Conservation (phyloP, 2,888 invertebrate genomes). For the Amiota minor region DNA sequence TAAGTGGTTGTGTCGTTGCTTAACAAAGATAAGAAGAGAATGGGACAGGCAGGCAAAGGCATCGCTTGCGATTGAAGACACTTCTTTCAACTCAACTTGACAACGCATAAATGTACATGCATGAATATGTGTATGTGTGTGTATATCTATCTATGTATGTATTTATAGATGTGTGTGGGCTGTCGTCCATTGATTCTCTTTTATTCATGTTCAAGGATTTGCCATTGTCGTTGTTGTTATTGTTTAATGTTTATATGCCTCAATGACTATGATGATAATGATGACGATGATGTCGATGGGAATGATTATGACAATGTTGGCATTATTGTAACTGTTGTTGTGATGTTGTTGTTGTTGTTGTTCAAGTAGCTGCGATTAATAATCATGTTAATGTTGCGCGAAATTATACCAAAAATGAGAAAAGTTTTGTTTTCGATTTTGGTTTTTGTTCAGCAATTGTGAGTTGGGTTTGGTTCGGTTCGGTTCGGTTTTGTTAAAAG, state of each 20-base stretch:
- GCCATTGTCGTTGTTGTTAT: background rate
- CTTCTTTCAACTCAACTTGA: slow-evolving; percentile 1
- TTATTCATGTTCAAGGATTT: background rate
- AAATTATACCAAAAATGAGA: slow-evolving; percentile 61
- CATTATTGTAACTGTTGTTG: slow-evolving; percentile 1
- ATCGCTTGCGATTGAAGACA: background rate
- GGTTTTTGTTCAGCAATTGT: slow-evolving; percentile 4
- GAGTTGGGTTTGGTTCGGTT: background rate
- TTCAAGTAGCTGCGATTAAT: slow-evolving; percentile 56
- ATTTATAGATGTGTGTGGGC: too few species aligned
- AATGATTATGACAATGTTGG: too few species aligned
- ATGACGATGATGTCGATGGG: background rate
- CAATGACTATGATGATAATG: background rate
- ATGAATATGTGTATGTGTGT: background rate
- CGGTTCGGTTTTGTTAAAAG: background rate
- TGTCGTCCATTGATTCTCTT: background rate
- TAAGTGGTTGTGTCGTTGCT: background rate
- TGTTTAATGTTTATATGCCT: background rate
- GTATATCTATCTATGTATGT: background rate
- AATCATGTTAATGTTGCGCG: slow-evolving; percentile 63
- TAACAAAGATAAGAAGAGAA: background rate
- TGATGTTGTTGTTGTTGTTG: slow-evolving; percentile 12
- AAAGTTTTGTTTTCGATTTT: slow-evolving; percentile 50
- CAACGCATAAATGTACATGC: slow-evolving; percentile 13
- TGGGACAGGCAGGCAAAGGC: background rate